Percentiles rank a stretch among this genome's conserved stretches.
These are phyloP conservation scores for Notothenia coriiceps DNA, from an alignment of 2,113 vertebrate species.

Conservation along the genomic window DNA sequence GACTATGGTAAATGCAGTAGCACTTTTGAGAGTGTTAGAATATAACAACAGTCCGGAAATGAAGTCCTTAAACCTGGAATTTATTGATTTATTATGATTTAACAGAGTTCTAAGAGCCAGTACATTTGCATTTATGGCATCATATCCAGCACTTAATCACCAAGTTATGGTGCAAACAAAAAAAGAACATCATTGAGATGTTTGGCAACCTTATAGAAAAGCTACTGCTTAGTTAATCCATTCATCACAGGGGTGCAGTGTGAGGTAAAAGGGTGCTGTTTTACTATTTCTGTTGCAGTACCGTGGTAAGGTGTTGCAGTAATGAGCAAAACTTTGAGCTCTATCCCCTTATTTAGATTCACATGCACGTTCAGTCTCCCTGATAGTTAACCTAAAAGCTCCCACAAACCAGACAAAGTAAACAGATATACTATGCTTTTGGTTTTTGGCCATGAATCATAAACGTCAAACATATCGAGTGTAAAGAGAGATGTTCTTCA, in stretches of 20 bases:
- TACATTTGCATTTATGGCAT: conserved; percentile 7
- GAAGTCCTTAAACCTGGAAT: not conserved
- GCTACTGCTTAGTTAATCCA: not conserved
- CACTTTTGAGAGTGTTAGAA: not conserved
- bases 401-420: not conserved
- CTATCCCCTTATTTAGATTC: conserved; percentile 1
- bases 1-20: not conserved
- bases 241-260: not conserved
- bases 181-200: not conserved
- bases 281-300: conserved; percentile 8
- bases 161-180: conserved; percentile 15
- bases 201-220: not conserved
- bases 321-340: not conserved
- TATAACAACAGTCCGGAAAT: not conserved
- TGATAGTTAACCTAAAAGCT: not conserved
- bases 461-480: not conserved
- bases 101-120: conserved; percentile 9
- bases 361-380: conserved; percentile 33
- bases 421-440: not conserved
- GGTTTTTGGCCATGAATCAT: not conserved
- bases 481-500: not conserved
- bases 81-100: conserved; percentile 30
- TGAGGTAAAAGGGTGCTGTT: not conserved
- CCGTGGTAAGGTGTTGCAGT: not conserved
- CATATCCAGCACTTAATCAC: conserved; percentile 24